Evolutionary conservation across 2,113 vertebrate genomes (phyloP).

Genomic region (Ifrita kowaldi): DNA sequence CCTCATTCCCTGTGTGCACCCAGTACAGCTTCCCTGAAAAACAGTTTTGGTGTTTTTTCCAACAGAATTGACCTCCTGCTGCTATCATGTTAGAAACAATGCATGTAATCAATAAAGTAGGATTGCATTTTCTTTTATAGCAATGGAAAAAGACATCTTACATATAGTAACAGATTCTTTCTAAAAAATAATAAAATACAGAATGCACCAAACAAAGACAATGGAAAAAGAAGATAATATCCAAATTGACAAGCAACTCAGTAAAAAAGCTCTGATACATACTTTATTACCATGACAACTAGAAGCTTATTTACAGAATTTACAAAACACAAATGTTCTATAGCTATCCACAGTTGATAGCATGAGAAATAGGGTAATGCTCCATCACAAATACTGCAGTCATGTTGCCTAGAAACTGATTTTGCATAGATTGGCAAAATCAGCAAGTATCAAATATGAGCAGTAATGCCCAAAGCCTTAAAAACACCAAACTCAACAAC

Average conservation of each 20-base stretch:
- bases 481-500: slow-evolving; percentile 41
- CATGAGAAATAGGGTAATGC: slow-evolving; percentile 25
- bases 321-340: slow-evolving; percentile 55
- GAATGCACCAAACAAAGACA: slow-evolving; percentile 8
- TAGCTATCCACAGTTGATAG: slow-evolving; percentile 45
- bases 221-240: slow-evolving; percentile 35
- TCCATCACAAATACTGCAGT: slow-evolving; percentile 57
- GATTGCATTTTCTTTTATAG: slow-evolving; percentile 39
- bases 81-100: neutral
- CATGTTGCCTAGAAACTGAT: slow-evolving; percentile 19
- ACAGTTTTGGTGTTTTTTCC: neutral
- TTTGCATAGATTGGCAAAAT: neutral
- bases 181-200: slow-evolving; percentile 31
- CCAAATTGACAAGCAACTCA: slow-evolving; percentile 62
- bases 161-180: slow-evolving; percentile 28
- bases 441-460: neutral
- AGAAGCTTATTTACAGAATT: slow-evolving; percentile 66
- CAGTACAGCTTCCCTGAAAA: slow-evolving; percentile 29
- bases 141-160: slow-evolving; percentile 33
- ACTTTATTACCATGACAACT: slow-evolving; percentile 65
- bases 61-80: neutral
- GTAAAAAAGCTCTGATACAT: slow-evolving; percentile 61
- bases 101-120: slow-evolving; percentile 6
- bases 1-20: neutral
- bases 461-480: slow-evolving; percentile 11